These are phyloP conservation scores for Phoenicopterus ruber DNA, from an alignment of 2,113 vertebrate species.

Conservation along the genomic window DNA sequence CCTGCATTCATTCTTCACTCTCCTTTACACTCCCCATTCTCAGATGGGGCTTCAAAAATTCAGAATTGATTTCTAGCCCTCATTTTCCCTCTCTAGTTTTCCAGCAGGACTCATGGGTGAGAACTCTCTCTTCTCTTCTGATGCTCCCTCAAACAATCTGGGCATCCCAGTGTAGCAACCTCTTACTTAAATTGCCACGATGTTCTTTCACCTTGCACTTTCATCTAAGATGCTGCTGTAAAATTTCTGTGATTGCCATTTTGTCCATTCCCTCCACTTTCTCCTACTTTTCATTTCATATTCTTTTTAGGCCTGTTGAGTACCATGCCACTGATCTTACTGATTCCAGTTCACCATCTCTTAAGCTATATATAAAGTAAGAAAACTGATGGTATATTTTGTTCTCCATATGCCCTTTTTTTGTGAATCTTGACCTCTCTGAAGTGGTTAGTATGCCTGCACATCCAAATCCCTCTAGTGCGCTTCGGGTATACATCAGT, in stretches of 20 bases:
- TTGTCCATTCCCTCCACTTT: background rate
- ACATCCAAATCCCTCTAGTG: background rate
- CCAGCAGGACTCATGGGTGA: background rate
- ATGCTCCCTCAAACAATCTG: background rate
- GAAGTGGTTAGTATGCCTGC: background rate
- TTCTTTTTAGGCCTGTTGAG: background rate
- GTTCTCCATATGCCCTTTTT: background rate
- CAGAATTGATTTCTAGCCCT: background rate
- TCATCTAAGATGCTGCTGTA: background rate
- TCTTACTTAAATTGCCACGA: background rate
- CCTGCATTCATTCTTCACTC: background rate
- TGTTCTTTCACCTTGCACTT: background rate
- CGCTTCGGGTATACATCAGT: background rate
- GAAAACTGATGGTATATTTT: background rate
- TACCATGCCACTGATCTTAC: background rate
- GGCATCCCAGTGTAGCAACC: background rate
- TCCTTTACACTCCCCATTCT: background rate
- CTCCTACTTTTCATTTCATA: background rate
- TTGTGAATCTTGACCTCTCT: background rate
- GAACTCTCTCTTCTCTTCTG: background rate
- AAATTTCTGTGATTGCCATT: background rate
- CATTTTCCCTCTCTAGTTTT: background rate
- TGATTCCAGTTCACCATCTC: background rate
- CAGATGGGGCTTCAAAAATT: background rate
- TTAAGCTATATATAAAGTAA: background rate